Evolutionary conservation across 2,797 vertebrate species (phyloP), one percentile per base, ranked within the genome.

Genomic region (Danio jaintianensis): DNA sequence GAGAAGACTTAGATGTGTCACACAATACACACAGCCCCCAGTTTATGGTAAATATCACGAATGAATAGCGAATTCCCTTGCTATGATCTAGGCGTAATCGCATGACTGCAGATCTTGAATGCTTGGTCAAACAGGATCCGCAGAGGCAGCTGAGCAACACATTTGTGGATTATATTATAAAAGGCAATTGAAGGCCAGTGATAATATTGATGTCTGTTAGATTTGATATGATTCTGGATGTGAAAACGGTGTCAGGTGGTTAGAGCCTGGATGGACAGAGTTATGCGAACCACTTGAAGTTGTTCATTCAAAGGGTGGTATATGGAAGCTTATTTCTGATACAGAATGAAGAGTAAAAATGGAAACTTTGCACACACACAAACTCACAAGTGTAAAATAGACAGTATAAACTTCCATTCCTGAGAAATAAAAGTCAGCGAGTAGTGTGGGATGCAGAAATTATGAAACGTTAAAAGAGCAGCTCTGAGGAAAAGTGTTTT

Each of bases 1-100:
- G 2, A 53, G 22, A 40, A 66, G 10, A 43, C 62, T 48, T 67
- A 22, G 42, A 78, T 58, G 42, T 78, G 48, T 56, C 62, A 66
- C 20, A 78, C 12, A 59, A 50, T 45, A 45, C 52, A 45, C 69
- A 55, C 38, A 40, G 20, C 61, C 13, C 9, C 11, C 15, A 0
- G 6, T 36, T 29, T 45, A 40, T 45, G 62, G 50, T 78, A 68
- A 77, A 77, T 56, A 77, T 42, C 74, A 76, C 53, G 72, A 47
- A 64, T 75, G 61, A 76, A 76, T 66, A 43, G 61, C 0, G 4
- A 53, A 52, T 43, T 56, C 48, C 15, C 38, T 53, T 2, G 75
- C 45, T 18, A 43, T 56, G 20, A 67, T 56, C 18, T 12, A 53
- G 75, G 3, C 6, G 6, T 18, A 53, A 66, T 72, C 36, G 52